Evolutionary conservation across 2,888 invertebrate species (phyloP).

Genomic region (Blastobasis adustella): DNA sequence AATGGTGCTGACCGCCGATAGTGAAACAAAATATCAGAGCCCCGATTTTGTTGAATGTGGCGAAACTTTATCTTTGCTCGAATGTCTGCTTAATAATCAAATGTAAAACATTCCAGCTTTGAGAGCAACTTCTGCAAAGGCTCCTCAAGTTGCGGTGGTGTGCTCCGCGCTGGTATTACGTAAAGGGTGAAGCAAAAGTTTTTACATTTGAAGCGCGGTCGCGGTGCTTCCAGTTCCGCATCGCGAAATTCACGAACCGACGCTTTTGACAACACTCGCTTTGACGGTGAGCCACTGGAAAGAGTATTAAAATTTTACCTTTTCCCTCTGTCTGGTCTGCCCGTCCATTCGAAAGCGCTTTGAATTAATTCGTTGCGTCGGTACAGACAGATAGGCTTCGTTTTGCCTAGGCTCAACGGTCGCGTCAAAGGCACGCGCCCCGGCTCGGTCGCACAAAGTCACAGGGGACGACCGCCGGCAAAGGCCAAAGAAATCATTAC

Average conservation of each 20-base stretch:
- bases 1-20: too few species aligned
- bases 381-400: conserved; percentile 23
- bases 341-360: conserved; percentile 48
- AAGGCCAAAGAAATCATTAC: conserved; percentile 62
- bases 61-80: conserved; percentile 37
- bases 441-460: conserved; percentile 36
- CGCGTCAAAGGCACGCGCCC: conserved; percentile 44
- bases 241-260: conserved; percentile 50
- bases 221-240: conserved; percentile 55
- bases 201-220: conserved; percentile 59
- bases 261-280: conserved; percentile 67
- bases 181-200: conserved; percentile 68
- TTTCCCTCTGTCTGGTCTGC: conserved; percentile 27
- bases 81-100: conserved; percentile 51
- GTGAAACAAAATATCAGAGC: too few species aligned
- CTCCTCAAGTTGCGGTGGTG: conserved; percentile 48
- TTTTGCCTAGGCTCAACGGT: conserved; percentile 33
- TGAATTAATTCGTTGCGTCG: conserved; percentile 51
- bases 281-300: conserved; percentile 52
- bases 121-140: conserved; percentile 62
- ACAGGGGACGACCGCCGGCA: conserved; percentile 38
- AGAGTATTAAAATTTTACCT: conserved; percentile 60
- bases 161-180: conserved; percentile 45
- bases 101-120: conserved; percentile 67
- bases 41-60: conserved; percentile 9